Evolutionary conservation across 1,140 invertebrate species (phyloP), one percentile per base, ranked within the genome.

Genomic region (Arion vulgaris): DNA sequence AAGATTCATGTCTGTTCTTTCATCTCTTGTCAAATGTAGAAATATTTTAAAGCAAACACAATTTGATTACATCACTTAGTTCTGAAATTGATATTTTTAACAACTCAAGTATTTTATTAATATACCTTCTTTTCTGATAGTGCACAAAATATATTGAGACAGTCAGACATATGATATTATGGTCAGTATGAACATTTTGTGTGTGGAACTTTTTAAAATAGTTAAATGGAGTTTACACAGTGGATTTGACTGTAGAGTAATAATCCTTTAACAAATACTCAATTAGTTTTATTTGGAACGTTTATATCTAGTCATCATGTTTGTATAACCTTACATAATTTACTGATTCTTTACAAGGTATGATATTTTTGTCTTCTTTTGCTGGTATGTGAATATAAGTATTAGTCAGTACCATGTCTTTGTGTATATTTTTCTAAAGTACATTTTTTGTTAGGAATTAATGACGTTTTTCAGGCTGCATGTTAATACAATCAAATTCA

Each of bases 211-310:
- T 57, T 62, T 62, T 62, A 80, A 23, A 76, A 38, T 53, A 69
- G 28, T 57, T 57, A 57, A n/a, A n/a, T 57, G 17, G 26, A 23
- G 26, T 4, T 23, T 9, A 57, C 26, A 15, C 53, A 15, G 19
- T 57, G 53, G 26, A 9, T 53, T 66, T 68, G 26, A 51, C 72
- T 80, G 72, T 34, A 79, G 19, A 74, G 81, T 81, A 81, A 39
- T 36, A 73, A 80, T 82, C 79, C 73, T 78, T 82, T 62, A 72
- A 74, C 51, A 83, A 83, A 84, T 82, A 83, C 78, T 83, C 81
- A 80, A 82, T 83, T 82, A 86, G 87, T 87, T 90, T 90, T 87
- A 90, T 88, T 87, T 84, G 86, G 87, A 89, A 88, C 83, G 88
- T 88, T 87, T 83, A 82, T 83, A 85, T 90, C 89, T 90, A 90